A percentile compares a stretch with the other conserved stretches of the same genome.
Conservation (phyloP, 2,113 vertebrate genomes). For the Cyprinodon tularosa region DNA sequence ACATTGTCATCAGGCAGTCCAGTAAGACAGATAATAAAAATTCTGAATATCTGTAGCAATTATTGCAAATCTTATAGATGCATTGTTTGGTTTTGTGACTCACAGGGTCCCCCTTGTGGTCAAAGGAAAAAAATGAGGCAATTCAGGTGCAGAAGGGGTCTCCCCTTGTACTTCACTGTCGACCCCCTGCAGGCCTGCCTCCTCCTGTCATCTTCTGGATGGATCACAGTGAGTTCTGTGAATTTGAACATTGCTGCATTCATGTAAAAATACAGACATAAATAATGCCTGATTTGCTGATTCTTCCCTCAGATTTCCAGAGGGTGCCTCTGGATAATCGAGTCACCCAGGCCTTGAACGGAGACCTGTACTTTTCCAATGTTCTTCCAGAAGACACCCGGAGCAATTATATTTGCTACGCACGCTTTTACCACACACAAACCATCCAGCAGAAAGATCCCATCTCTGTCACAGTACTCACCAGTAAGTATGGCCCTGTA, state of each 20-base stretch:
- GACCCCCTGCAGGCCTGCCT: slow-evolving; percentile 91
- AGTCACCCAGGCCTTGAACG: slow-evolving; percentile 94
- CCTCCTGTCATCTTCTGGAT: slow-evolving; percentile 98
- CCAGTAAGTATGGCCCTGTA: slow-evolving; percentile 82
- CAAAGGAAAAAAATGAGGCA: slow-evolving; percentile 92
- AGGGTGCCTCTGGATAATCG: slow-evolving; percentile 88
- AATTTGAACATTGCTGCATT: neutral
- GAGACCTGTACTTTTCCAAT: slow-evolving; percentile 98
- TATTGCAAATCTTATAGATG: neutral
- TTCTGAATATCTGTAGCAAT: neutral
- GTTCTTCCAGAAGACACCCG: slow-evolving; percentile 89
- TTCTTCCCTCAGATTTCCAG: slow-evolving; percentile 85
- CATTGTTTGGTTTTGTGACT: slow-evolving; percentile 52
- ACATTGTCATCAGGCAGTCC: slow-evolving; percentile 91
- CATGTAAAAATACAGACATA: neutral
- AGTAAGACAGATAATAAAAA: slow-evolving; percentile 78
- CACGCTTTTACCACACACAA: slow-evolving; percentile 95
- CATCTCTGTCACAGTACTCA: slow-evolving; percentile 90
- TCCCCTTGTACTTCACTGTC: slow-evolving; percentile 88
- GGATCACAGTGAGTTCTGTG: slow-evolving; percentile 91
- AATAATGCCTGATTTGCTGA: neutral
- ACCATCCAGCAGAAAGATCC: slow-evolving; percentile 99
- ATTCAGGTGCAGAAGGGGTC: slow-evolving; percentile 85
- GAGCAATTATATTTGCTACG: slow-evolving; percentile 97
- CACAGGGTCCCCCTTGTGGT: slow-evolving; percentile 95